A percentile compares a stretch with the other conserved stretches of the same genome.
phyloP scores from a whole-genome alignment of 2,797 vertebrate species.

The Siniperca obscura region DNA sequence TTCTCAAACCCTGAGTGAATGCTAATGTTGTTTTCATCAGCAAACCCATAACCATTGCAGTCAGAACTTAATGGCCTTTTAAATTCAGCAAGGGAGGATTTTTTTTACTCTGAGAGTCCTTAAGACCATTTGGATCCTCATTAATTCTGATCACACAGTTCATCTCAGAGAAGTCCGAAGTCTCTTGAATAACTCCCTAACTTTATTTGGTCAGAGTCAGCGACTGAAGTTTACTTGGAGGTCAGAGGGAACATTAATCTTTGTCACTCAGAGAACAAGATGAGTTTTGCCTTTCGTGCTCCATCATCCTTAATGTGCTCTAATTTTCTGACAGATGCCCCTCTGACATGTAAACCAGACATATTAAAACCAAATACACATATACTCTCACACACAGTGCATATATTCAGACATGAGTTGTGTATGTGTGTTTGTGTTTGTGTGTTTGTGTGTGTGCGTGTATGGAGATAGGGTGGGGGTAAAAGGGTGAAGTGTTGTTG shows the following conservation, averaged over 20 bases:
- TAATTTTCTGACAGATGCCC: constrained; percentile 29
- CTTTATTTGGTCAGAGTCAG: constrained; percentile 66
- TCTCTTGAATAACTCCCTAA: constrained; percentile 60
- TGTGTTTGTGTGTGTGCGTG: neutral
- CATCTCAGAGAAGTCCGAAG: constrained; percentile 55
- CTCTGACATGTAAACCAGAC: constrained; percentile 45
- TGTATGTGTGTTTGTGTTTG: neutral
- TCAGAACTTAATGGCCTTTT: constrained; percentile 70
- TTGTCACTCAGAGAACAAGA: constrained; percentile 62
- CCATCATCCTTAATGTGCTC: constrained; percentile 57
- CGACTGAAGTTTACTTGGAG: constrained; percentile 61
- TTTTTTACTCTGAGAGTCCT: constrained; percentile 47
- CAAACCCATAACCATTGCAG: constrained; percentile 55
- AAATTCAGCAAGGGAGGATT: constrained; percentile 53
- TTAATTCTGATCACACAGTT: constrained; percentile 74
- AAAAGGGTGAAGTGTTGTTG: constrained; percentile 21
- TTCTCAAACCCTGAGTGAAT: constrained; percentile 65
- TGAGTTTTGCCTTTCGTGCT: constrained; percentile 47
- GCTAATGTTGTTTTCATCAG: constrained; percentile 74
- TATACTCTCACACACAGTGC: neutral
- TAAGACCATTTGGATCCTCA: constrained; percentile 64
- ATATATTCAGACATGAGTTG: constrained; percentile 12
- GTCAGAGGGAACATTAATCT: constrained; percentile 75
- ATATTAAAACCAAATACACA: constrained; percentile 17
- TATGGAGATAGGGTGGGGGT: neutral